Base-by-base conservation (phyloP, 2,888 invertebrate species). In the Euproctis similis region DNA sequence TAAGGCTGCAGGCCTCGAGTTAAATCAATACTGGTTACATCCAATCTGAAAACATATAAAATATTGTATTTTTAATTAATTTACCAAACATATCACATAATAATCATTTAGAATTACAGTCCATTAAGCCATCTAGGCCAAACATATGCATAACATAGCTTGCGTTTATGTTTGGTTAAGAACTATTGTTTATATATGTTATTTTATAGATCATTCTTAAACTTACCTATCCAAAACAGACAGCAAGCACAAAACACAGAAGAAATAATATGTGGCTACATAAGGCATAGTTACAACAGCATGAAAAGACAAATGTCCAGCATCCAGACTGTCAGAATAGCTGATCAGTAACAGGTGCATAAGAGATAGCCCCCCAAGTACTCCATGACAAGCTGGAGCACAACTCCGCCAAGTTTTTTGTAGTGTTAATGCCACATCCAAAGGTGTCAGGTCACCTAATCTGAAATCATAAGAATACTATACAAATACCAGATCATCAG, bases 181-280 rank as follows among this genome's bases (percentile, higher is more conserved):
- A n/a, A n/a, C n/a, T n/a, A n/a, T n/a, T n/a, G n/a, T n/a, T n/a
- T n/a, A n/a, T n/a, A n/a, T n/a, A n/a, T n/a, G n/a, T n/a, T n/a
- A n/a, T n/a, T n/a, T n/a, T n/a, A n/a, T n/a, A n/a, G n/a, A n/a
- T n/a, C n/a, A n/a, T n/a, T n/a, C n/a, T n/a, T n/a, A n/a, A n/a
- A 56, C 69, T 61, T 43, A 88, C 88, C 87, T 78, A 59, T 89
- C 88, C 44, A 88, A 71, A 16, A 88, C 87, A 0, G 88, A 88
- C 2, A 89, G 65, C 25, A 88, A 42, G 44, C 88, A 88, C 30
- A 88, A 61, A 2, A 87, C 82, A 30, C 87, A 86, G 36, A 89
- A 75, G 50, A 87, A 85, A 47, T 86, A 88, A 49, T 88, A 88
- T 0, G 86, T 59, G 0, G 85, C 85, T 1, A 84, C 85, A 30